A percentile compares a stretch with the other conserved stretches of the same genome.
Evolutionary conservation across 1,140 invertebrate species (phyloP).

Genomic region (Bicyclus anynana): DNA sequence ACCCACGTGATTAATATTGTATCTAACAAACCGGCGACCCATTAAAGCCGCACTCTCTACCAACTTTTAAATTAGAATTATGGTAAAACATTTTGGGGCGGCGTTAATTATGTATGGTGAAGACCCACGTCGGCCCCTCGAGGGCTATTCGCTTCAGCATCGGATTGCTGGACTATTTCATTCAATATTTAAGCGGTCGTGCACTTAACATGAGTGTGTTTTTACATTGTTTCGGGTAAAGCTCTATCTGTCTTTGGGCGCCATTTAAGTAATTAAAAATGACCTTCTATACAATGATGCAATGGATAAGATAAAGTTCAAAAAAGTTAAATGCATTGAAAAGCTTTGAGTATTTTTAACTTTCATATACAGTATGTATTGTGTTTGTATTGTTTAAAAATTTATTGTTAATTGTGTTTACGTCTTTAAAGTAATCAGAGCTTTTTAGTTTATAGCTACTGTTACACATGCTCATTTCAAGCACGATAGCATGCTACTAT

Average conservation of each 20-base stretch:
- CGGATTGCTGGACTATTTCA: conserved; percentile 35
- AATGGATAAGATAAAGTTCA: too few relatives aligned
- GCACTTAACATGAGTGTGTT: conserved; percentile 6
- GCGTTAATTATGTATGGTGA: conserved; percentile 33
- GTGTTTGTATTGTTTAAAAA: too few relatives aligned
- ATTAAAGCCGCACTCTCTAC: conserved; percentile 1
- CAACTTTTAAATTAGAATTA: conserved; percentile 28
- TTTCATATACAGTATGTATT: too few relatives aligned
- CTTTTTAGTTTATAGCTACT: too few relatives aligned
- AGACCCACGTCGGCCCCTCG: conserved; percentile 22
- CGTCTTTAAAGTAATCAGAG: too few relatives aligned
- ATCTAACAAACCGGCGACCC: conserved; percentile 1
- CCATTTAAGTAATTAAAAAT: conserved; percentile 1
- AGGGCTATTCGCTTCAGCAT: conserved; percentile 24
- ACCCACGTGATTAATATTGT: not conserved
- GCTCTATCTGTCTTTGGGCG: not conserved
- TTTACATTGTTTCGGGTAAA: conserved; percentile 11
- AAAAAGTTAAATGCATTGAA: too few relatives aligned
- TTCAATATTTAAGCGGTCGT: conserved; percentile 30
- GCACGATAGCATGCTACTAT: too few relatives aligned
- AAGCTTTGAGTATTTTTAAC: too few relatives aligned
- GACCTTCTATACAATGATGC: too few relatives aligned
- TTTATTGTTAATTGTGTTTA: too few relatives aligned
- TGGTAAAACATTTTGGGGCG: conserved; percentile 29
- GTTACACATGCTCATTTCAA: too few relatives aligned